Evolutionary conservation across 2,113 vertebrate species (phyloP).

Genomic region (Zosterops pallidus): DNA sequence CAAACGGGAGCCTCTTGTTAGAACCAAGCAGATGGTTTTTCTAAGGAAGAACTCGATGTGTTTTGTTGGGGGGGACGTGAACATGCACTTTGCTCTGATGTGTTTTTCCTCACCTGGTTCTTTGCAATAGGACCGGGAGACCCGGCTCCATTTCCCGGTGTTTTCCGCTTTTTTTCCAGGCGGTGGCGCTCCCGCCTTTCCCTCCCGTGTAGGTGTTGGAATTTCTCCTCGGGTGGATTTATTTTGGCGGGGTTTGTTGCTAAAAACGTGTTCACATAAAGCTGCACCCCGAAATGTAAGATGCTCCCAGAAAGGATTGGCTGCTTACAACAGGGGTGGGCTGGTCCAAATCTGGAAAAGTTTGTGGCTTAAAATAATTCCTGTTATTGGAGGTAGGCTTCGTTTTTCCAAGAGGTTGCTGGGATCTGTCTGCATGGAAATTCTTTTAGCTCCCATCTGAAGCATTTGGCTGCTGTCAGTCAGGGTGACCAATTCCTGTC

Average conservation of each 20-base stretch:
- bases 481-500: neutral
- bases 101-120: neutral
- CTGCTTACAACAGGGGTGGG: neutral
- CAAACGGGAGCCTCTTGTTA: neutral
- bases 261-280: rapidly evolving
- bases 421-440: rapidly evolving
- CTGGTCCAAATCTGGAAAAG: neutral
- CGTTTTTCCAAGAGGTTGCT: rapidly evolving
- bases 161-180: neutral
- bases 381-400: neutral
- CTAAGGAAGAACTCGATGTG: rapidly evolving
- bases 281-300: neutral
- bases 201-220: rapidly evolving
- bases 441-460: neutral
- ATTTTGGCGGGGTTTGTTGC: neutral
- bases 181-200: neutral
- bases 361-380: neutral
- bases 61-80: neutral
- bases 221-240: neutral
- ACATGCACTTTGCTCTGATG: rapidly evolving
- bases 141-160: rapidly evolving
- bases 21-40: rapidly evolving
- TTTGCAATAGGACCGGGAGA: neutral
- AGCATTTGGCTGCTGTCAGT: neutral
- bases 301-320: neutral